A percentile compares a stretch with the other conserved stretches of the same genome.
Evolutionary conservation across 1,140 invertebrate species (phyloP).

Genomic region (Hycleus cichorii): DNA sequence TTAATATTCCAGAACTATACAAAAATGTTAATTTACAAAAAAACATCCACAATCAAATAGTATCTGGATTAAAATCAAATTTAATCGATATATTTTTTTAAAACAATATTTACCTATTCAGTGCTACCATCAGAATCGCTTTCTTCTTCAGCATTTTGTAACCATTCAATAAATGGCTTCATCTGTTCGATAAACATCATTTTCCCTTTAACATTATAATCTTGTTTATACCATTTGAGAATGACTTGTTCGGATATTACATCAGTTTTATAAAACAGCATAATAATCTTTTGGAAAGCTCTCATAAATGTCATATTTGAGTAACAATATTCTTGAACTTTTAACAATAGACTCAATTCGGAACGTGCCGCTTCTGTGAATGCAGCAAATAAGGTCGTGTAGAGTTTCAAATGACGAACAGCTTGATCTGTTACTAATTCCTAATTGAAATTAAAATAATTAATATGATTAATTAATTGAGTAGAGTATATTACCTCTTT

Average conservation of each 20-base stretch:
- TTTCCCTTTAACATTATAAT: constrained; percentile 89
- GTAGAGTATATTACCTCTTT: constrained; percentile 56
- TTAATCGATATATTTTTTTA: not conserved
- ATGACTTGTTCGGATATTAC: constrained; percentile 88
- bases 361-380: constrained; percentile 77
- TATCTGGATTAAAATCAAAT: not conserved
- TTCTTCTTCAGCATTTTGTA: constrained; percentile 92
- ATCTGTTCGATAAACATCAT: constrained; percentile 96
- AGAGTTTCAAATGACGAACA: constrained; percentile 79
- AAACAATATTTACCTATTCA: constrained; percentile 31
- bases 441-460: constrained; percentile 24
- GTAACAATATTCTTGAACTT: constrained; percentile 95
- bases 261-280: constrained; percentile 93
- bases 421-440: constrained; percentile 92
- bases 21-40: not conserved
- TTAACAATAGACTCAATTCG: constrained; percentile 79
- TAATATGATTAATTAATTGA: not conserved
- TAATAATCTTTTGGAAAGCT: constrained; percentile 93
- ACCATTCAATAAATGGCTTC: constrained; percentile 95
- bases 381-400: constrained; percentile 76
- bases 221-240: constrained; percentile 88
- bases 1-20: not conserved
- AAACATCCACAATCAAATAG: not conserved
- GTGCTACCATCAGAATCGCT: constrained; percentile 45
- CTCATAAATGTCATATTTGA: constrained; percentile 99